A percentile compares a stretch with the other conserved stretches of the same genome.
These are phyloP conservation scores for Erpobdella octoculata DNA, from an alignment of 2,888 invertebrate genomes.

Conservation along the genomic window DNA sequence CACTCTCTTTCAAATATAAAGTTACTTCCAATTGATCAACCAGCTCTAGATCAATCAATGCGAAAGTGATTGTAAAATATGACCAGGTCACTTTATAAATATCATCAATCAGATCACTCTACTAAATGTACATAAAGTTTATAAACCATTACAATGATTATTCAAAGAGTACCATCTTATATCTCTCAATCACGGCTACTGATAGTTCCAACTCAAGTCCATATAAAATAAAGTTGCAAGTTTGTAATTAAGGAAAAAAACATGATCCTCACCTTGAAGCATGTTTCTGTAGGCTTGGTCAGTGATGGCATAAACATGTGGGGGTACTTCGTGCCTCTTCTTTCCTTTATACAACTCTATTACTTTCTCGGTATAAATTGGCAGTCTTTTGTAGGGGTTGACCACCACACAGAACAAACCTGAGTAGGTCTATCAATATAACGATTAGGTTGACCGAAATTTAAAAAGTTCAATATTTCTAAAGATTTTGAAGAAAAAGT, in stretches of 20 bases:
- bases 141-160: too few relatives aligned
- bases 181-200: too few relatives aligned
- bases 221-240: too few relatives aligned
- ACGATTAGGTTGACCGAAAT: neutral
- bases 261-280: conserved; percentile 72
- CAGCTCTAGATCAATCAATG: too few relatives aligned
- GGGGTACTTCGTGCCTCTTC: conserved; percentile 96
- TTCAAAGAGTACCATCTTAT: too few relatives aligned
- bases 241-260: neutral
- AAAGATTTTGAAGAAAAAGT: neutral
- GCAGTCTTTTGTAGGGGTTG: conserved; percentile 96
- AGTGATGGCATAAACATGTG: conserved; percentile 98
- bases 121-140: too few relatives aligned
- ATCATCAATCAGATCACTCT: too few relatives aligned
- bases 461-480: neutral
- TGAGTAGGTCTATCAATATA: conserved; percentile 77
- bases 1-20: too few relatives aligned
- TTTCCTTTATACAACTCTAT: conserved; percentile 99
- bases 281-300: conserved; percentile 97
- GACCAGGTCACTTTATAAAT: too few relatives aligned
- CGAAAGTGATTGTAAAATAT: too few relatives aligned
- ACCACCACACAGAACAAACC: conserved; percentile 99
- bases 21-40: too few relatives aligned
- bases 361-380: conserved; percentile 98
- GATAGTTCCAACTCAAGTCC: too few relatives aligned